Evolutionary conservation across 2,888 invertebrate species (phyloP).

Genomic region (Cephus nigrinus): DNA sequence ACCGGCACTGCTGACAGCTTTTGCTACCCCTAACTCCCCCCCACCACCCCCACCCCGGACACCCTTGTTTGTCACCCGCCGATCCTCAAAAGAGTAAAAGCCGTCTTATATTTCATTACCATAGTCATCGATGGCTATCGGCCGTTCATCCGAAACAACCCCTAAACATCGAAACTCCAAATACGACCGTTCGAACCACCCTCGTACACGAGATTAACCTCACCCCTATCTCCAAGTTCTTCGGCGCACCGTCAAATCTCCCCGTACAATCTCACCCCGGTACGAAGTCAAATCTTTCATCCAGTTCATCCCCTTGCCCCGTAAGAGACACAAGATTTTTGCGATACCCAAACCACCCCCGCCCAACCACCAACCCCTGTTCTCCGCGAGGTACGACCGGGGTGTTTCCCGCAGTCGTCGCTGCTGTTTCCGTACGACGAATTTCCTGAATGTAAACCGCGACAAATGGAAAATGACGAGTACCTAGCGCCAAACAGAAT

Average conservation of each 20-base stretch:
- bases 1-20: slow-evolving; percentile 22
- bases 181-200: not conserved
- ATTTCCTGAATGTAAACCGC: not conserved
- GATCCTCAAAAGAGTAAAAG: not conserved
- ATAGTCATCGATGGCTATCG: not conserved
- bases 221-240: no score
- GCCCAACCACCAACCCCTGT: not conserved
- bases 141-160: not conserved
- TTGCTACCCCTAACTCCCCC: not conserved
- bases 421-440: not conserved
- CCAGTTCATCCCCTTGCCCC: not conserved
- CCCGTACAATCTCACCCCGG: no score
- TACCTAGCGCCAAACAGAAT: not conserved
- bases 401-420: not conserved
- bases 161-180: not conserved
- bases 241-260: no score
- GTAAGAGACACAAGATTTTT: not conserved
- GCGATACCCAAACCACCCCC: not conserved
- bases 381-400: not conserved
- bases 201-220: not conserved
- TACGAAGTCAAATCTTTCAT: not conserved
- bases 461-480: not conserved
- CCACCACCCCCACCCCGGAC: not conserved
- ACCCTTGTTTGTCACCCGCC: slow-evolving; percentile 23
- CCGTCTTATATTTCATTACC: not conserved